Conservation (phyloP, 2,797 vertebrate species). For the Neoniphon sammara region DNA sequence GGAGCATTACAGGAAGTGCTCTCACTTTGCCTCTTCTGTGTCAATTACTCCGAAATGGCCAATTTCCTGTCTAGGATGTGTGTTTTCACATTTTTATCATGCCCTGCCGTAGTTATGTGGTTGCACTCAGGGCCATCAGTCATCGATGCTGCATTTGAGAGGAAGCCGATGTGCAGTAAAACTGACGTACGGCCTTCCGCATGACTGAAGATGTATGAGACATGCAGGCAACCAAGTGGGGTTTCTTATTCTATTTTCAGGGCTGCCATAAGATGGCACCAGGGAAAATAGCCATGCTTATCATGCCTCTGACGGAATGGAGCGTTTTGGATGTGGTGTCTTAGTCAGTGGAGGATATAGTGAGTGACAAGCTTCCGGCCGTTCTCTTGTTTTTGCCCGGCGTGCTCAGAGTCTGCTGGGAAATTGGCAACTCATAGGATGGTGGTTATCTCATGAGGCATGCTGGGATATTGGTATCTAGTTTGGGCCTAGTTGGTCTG, state of each 20-base stretch:
- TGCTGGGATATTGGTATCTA: not conserved
- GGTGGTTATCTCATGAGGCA: not conserved
- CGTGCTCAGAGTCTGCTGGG: not conserved
- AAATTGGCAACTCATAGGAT: not conserved
- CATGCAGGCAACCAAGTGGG: conserved; percentile 44
- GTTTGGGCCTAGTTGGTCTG: not conserved
- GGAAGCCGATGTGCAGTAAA: conserved; percentile 82
- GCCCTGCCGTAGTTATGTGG: conserved; percentile 74
- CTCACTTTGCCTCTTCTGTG: conserved; percentile 70
- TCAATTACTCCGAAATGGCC: conserved; percentile 80
- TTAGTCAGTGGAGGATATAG: conserved; percentile 18
- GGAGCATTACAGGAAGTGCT: conserved; percentile 69
- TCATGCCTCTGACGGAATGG: conserved; percentile 32
- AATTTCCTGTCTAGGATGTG: conserved; percentile 79
- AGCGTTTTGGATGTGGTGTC: conserved; percentile 25
- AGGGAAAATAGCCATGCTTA: conserved; percentile 56
- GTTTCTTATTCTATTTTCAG: conserved; percentile 70
- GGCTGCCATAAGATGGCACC: conserved; percentile 54
- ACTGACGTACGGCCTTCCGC: conserved; percentile 81
- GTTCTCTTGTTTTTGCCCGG: not conserved
- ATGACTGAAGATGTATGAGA: conserved; percentile 78
- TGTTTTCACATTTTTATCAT: conserved; percentile 83
- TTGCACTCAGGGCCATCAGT: conserved; percentile 78
- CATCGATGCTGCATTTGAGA: conserved; percentile 68
- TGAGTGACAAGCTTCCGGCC: not conserved